These are phyloP conservation scores for Andrena camellia DNA, from an alignment of 2,888 invertebrate genomes.

Conservation along the genomic window DNA sequence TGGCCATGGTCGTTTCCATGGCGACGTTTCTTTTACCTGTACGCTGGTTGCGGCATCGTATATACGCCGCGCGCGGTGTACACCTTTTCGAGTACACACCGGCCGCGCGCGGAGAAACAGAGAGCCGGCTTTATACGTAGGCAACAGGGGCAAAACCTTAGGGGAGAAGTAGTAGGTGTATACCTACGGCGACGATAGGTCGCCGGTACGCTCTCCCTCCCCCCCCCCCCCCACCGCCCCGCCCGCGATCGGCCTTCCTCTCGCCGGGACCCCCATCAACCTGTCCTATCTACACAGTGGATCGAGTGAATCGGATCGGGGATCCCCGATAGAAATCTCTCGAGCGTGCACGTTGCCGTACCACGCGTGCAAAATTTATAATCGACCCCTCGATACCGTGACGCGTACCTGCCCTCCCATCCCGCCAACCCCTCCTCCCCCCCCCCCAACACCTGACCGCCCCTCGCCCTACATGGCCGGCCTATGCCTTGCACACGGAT, in stretches of 20 bases:
- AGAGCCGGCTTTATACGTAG: constrained; percentile 44
- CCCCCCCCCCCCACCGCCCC: constrained; percentile 3
- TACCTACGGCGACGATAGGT: constrained; percentile 40
- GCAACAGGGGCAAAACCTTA: constrained; percentile 38
- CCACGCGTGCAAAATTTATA: constrained; percentile 64
- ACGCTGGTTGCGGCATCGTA: constrained; percentile 65
- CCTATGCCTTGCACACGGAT: constrained; percentile 2
- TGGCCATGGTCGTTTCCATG: constrained; percentile 85
- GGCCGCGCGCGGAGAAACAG: constrained; percentile 21
- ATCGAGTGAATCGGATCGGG: constrained; percentile 61
- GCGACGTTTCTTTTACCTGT: constrained; percentile 84
- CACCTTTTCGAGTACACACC: constrained; percentile 55
- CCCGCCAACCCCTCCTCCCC: background rate
- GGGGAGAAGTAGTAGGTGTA: constrained; percentile 50
- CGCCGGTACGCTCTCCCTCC: constrained; percentile 18
- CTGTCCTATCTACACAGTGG: constrained; percentile 58
- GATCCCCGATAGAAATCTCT: constrained; percentile 63
- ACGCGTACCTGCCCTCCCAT: constrained; percentile 29
- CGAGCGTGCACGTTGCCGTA: constrained; percentile 60
- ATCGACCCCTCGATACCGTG: constrained; percentile 56
- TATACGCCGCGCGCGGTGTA: constrained; percentile 9
- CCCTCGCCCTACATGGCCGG: constrained; percentile 24
- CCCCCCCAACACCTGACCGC: constrained; percentile 15
- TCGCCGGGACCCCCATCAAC: constrained; percentile 53
- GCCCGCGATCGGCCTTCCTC: background rate